These are phyloP conservation scores for Andrena bicolor DNA, from an alignment of 2,888 invertebrate species.

Conservation along the genomic window DNA sequence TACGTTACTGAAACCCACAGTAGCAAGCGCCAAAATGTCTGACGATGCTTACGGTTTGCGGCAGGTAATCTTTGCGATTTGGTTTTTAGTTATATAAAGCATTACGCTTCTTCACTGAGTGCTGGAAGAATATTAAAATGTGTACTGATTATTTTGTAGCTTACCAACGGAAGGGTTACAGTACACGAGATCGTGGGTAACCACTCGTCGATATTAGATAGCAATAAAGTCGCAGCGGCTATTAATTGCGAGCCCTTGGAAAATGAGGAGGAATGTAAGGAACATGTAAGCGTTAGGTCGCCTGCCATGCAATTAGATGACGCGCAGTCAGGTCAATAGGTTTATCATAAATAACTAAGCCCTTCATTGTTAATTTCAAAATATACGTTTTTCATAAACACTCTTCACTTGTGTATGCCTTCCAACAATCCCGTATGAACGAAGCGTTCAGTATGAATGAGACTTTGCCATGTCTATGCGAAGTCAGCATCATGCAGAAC, in stretches of 20 bases:
- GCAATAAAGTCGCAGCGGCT: conserved; percentile 86
- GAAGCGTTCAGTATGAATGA: conserved; percentile 19
- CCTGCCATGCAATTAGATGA: fast-evolving
- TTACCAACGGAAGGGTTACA: conserved; percentile 87
- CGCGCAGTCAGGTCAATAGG: too few relatives aligned
- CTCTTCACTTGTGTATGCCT: background rate
- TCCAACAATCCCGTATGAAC: conserved; percentile 15
- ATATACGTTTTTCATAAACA: background rate
- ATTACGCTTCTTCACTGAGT: background rate
- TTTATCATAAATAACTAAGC: background rate
- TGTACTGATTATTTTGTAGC: conserved; percentile 69
- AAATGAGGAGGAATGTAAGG: conserved; percentile 48
- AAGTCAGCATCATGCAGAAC: conserved; percentile 55
- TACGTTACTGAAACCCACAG: conserved; percentile 88
- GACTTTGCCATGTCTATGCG: conserved; percentile 54
- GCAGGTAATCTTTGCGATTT: conserved; percentile 75
- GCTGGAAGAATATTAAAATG: too few relatives aligned
- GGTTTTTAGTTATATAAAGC: too few relatives aligned
- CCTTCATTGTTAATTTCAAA: too few relatives aligned
- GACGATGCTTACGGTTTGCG: conserved; percentile 89
- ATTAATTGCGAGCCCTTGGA: conserved; percentile 80
- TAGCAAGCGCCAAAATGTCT: conserved; percentile 85
- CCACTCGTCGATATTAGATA: conserved; percentile 90
- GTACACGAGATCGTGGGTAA: conserved; percentile 90
- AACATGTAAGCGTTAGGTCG: background rate